Base-by-base conservation (phyloP, 2,888 invertebrate species). In the Taphrorychus bicolor region DNA sequence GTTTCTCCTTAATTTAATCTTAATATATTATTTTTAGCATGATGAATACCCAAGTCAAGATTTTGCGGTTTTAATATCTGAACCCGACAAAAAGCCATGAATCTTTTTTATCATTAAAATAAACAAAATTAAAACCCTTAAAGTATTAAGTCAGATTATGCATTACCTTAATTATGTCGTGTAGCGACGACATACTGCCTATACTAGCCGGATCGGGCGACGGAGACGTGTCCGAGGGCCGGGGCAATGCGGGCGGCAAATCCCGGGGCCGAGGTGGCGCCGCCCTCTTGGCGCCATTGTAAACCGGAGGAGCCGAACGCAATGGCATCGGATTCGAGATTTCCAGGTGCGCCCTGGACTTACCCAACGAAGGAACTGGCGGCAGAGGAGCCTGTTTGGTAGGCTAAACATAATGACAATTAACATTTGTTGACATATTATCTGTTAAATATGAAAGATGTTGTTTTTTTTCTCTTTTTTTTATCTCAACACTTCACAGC, bases 171-270 rank as follows among this genome's bases (percentile, higher is more conserved):
- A 89, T 86, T 73, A 89, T 88, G 75, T 91, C 91, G 76, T 91
- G 91, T 71, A 91, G 83, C 11, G 91, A 91, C 79, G 90, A 90
- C 86, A 91, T 91, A 79, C 91, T 91, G 79, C 91, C 91, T 58
- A 91, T 85, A 70, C 90, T 90, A 71, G 90, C 87, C 21, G 91
- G 91, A 54, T 82, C 82, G 9, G 82, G 82, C 14, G 81, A 82
- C 5, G 82, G 82, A 7, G 82, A 82, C 16, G 82, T 81, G 66
- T 82, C 81, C 2, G 79, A 76, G 9, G 82, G 80, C 54, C 87
- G 82, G 66, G 87, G 87, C 75, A 87, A 80, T 57, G 87, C 87
- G 60, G 87, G 87, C 70, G 87, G 87, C 69, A 87, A 75, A 71
- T 87, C 79, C 81, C 87, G 82, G 57, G 87, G 87, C 78, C 88